Conservation (phyloP, 2,113 vertebrate species). For the Corythoichthys haematopterus region DNA sequence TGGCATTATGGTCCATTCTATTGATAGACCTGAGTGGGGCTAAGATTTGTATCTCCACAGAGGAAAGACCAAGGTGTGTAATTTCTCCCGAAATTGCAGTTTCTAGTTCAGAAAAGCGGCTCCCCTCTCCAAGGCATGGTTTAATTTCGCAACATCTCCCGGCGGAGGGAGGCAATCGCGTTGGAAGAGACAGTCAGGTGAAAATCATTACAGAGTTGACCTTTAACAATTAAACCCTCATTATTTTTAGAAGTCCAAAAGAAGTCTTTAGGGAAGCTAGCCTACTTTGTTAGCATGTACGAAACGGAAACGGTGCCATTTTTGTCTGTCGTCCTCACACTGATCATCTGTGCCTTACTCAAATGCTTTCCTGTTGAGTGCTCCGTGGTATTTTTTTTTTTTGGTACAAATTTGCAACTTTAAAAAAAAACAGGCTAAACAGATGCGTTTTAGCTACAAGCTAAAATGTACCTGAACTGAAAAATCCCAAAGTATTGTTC, state of each 20-base stretch:
- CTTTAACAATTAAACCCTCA: slow-evolving; percentile 69
- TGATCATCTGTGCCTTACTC: neutral
- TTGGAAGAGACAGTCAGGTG: slow-evolving; percentile 60
- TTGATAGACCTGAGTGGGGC: too few relatives aligned
- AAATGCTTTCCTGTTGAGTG: neutral
- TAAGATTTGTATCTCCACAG: too few relatives aligned
- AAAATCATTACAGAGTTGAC: slow-evolving; percentile 68
- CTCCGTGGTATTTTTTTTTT: too few relatives aligned
- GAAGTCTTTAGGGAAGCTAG: slow-evolving; percentile 46
- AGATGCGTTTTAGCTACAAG: too few relatives aligned
- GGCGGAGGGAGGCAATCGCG: slow-evolving; percentile 45
- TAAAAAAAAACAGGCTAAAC: too few relatives aligned
- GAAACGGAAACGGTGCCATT: slow-evolving; percentile 25
- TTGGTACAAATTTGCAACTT: too few relatives aligned
- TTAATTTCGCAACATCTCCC: slow-evolving; percentile 67
- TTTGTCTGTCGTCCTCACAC: neutral
- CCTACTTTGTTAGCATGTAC: slow-evolving; percentile 50
- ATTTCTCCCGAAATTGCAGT: too few relatives aligned
- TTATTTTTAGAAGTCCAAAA: slow-evolving; percentile 68
- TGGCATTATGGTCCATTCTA: too few relatives aligned
- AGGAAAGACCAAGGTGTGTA: too few relatives aligned
- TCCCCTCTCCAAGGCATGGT: slow-evolving; percentile 56
- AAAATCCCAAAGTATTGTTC: too few relatives aligned
- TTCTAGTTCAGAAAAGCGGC: neutral
- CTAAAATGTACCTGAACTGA: too few relatives aligned